Percentiles rank a stretch among this genome's conserved stretches.
phyloP scores from a whole-genome alignment of 2,888 invertebrate species.

The Antheraea yamamai region DNA sequence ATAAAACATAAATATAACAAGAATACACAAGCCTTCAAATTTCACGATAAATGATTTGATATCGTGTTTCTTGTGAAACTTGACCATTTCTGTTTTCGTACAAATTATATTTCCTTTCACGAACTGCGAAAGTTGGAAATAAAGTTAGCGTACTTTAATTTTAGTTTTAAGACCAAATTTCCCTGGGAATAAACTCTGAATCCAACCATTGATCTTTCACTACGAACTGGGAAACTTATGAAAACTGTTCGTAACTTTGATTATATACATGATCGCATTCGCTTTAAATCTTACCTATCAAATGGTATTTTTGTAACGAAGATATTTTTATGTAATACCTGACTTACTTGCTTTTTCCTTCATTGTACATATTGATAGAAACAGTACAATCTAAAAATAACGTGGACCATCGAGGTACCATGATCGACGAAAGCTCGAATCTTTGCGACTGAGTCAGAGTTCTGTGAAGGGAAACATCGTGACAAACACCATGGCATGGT shows the following conservation, averaged over 20 bases:
- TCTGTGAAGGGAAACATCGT: too few relatives aligned
- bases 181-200: background rate
- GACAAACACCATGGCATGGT: too few relatives aligned
- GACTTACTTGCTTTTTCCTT: too few relatives aligned
- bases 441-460: too few relatives aligned
- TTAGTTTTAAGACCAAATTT: constrained; percentile 14
- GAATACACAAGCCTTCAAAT: constrained; percentile 3
- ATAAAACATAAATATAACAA: background rate
- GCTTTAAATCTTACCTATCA: background rate
- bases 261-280: background rate
- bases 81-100: constrained; percentile 18
- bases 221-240: constrained; percentile 7
- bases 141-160: constrained; percentile 18
- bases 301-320: background rate
- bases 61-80: constrained; percentile 21
- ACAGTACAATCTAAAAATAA: too few relatives aligned
- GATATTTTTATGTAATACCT: background rate
- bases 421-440: too few relatives aligned
- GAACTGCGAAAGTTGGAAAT: constrained; percentile 13
- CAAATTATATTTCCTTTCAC: constrained; percentile 17
- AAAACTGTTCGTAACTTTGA: background rate
- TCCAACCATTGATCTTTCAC: constrained; percentile 8
- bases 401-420: too few relatives aligned
- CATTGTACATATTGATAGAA: too few relatives aligned
- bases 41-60: constrained; percentile 17